Conservation (phyloP, 2,113 vertebrate genomes). For the Phoenicopterus ruber region DNA sequence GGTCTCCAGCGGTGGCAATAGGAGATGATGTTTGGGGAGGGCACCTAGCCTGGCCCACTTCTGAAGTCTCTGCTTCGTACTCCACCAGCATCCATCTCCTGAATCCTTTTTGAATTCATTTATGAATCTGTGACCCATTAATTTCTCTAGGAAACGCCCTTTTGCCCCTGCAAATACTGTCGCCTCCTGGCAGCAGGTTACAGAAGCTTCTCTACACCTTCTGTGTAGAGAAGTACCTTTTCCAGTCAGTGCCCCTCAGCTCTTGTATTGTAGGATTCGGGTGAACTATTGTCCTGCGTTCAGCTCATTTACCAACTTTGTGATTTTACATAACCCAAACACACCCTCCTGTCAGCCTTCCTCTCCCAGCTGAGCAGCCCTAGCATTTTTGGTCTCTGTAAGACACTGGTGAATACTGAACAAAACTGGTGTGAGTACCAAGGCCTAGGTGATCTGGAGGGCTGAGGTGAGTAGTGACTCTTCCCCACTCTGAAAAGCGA, state of each 20-base stretch:
- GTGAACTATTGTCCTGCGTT: background rate
- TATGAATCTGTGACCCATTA: background rate
- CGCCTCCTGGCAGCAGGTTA: background rate
- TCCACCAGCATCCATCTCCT: background rate
- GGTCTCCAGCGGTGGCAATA: background rate
- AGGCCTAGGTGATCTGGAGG: background rate
- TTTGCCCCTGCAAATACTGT: background rate
- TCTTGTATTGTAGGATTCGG: background rate
- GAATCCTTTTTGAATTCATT: background rate
- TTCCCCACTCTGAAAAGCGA: background rate
- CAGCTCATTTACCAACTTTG: background rate
- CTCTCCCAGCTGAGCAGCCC: background rate
- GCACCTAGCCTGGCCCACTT: background rate
- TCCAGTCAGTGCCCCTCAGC: background rate
- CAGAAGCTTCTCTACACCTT: background rate
- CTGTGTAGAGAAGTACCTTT: background rate
- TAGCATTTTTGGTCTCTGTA: background rate
- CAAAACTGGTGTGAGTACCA: background rate
- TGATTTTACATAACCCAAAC: background rate
- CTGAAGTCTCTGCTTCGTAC: background rate
- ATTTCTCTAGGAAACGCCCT: background rate
- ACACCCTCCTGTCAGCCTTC: background rate
- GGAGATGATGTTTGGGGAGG: background rate
- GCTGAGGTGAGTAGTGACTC: fast-evolving
- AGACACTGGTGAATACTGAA: background rate